Conservation (phyloP, 35 echinoderm and acorn worm species). For the Apostichopus californicus region DNA sequence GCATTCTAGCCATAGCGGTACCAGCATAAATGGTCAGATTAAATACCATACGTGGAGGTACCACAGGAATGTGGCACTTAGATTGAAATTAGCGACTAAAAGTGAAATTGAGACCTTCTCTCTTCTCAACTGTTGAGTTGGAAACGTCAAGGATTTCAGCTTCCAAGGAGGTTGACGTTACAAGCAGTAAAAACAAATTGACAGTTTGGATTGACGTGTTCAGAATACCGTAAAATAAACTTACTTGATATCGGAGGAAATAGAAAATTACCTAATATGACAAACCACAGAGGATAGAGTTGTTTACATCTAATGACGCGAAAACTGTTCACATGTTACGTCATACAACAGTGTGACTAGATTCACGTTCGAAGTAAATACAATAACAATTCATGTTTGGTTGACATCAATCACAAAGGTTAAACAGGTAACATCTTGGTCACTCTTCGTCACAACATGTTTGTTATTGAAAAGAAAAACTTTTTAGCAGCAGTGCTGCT, state of each 20-base stretch:
- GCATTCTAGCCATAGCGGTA: too few species aligned
- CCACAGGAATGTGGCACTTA: neutral
- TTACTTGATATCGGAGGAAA: neutral
- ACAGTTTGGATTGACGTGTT: slow-evolving; percentile 26
- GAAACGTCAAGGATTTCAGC: slow-evolving; percentile 5
- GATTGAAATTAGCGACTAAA: neutral
- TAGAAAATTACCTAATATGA: slow-evolving; percentile 10
- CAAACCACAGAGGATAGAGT: neutral
- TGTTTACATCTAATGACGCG: neutral
- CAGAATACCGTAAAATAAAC: slow-evolving; percentile 33
- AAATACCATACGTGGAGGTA: too few species aligned
- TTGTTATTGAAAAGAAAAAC: too few species aligned
- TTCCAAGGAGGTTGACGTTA: neutral
- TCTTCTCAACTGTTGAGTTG: neutral
- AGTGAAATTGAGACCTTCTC: slow-evolving; percentile 28
- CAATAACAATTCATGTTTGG: too few species aligned
- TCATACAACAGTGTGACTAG: neutral
- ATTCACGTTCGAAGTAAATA: neutral
- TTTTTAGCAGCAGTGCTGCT: too few species aligned
- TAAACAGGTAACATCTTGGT: too few species aligned
- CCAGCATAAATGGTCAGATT: too few species aligned
- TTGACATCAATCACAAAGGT: too few species aligned
- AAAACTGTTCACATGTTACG: neutral
- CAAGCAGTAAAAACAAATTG: slow-evolving; percentile 21
- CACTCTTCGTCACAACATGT: too few species aligned